These are phyloP conservation scores for Elephantulus edwardii DNA, from an alignment of 2,113 vertebrate species.

Conservation along the genomic window DNA sequence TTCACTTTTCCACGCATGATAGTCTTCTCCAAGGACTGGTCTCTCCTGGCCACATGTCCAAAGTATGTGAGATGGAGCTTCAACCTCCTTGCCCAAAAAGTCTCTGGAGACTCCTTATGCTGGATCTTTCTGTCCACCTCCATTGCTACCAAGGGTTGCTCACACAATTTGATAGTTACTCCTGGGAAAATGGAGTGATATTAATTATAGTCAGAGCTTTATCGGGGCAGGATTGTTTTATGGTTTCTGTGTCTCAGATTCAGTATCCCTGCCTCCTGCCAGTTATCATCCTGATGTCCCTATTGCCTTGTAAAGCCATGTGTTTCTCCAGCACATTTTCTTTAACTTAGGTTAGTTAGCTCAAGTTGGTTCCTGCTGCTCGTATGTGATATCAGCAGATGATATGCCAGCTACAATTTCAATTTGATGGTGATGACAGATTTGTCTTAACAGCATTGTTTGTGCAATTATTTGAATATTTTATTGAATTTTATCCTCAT, in stretches of 20 bases:
- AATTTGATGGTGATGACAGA: background rate
- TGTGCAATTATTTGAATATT: conserved; percentile 8
- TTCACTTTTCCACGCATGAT: too few relatives aligned
- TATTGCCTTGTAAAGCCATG: background rate
- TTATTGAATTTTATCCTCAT: background rate
- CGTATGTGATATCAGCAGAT: background rate
- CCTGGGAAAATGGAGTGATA: background rate
- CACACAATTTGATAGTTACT: background rate
- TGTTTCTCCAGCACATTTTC: background rate
- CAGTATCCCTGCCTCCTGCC: too few relatives aligned
- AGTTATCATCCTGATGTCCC: background rate
- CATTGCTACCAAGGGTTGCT: background rate
- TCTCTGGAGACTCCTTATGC: background rate
- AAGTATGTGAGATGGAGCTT: too few relatives aligned
- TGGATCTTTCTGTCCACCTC: background rate
- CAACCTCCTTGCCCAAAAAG: background rate
- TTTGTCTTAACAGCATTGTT: background rate
- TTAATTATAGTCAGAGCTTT: background rate
- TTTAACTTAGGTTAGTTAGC: background rate
- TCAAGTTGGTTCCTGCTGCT: background rate
- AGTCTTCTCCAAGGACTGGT: too few relatives aligned
- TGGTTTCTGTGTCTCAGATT: background rate
- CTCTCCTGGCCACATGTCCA: too few relatives aligned
- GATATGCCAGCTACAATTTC: background rate
- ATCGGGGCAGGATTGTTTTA: background rate